Conservation (phyloP, 2,888 invertebrate genomes). For the Nipponacmea schrenckii region DNA sequence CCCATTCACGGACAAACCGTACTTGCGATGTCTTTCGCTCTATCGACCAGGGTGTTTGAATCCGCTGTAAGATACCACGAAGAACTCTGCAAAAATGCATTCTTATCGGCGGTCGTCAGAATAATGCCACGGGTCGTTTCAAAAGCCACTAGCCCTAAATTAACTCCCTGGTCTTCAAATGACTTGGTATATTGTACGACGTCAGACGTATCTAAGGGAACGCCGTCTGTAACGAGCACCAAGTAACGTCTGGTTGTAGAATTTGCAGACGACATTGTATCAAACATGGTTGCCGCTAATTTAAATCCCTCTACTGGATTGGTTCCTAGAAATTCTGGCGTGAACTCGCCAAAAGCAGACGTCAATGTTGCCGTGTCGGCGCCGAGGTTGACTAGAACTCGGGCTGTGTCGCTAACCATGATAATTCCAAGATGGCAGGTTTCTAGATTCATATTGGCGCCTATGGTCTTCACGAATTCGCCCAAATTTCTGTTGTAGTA, state of each 20-base stretch:
- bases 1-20: not conserved
- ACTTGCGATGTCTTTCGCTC: not conserved
- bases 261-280: not conserved
- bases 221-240: not conserved
- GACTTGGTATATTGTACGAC: not conserved
- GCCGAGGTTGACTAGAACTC: not conserved
- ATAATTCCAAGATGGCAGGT: not conserved
- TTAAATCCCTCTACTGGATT: not conserved
- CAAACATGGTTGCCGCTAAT: not conserved
- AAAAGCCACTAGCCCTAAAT: not conserved
- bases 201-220: not conserved
- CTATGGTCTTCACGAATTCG: not conserved
- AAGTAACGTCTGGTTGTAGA: not conserved
- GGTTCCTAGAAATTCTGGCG: not conserved
- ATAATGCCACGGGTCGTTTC: not conserved
- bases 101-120: not conserved
- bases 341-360: not conserved
- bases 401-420: not conserved
- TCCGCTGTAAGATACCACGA: not conserved
- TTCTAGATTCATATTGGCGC: not conserved
- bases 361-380: not conserved
- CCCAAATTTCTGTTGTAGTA: not conserved
- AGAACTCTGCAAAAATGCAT: not conserved
- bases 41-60: not conserved
- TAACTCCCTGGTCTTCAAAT: not conserved